A percentile compares a stretch with the other conserved stretches of the same genome.
phyloP scores from a whole-genome alignment of 2,888 invertebrate genomes.

The Galerucella calmariensis region DNA sequence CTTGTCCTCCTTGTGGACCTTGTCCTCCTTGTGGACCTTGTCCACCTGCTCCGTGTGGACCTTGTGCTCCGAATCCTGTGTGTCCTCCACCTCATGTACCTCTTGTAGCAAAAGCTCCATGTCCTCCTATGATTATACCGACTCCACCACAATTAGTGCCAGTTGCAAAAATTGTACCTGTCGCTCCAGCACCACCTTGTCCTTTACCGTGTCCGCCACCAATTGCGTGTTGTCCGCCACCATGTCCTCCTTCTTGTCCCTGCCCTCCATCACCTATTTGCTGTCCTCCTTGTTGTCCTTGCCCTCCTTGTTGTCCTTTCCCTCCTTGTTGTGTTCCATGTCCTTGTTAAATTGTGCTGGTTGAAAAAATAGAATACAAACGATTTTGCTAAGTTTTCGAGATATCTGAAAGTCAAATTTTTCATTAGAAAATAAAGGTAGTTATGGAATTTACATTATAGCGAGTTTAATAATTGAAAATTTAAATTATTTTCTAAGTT shows the following conservation, averaged over 20 bases:
- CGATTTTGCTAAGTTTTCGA: not conserved
- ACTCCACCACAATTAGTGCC: conserved; percentile 55
- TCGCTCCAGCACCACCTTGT: conserved; percentile 50
- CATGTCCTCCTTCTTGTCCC: conserved; percentile 48
- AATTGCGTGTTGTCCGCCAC: conserved; percentile 40
- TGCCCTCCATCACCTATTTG: conserved; percentile 44
- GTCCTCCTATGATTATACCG: conserved; percentile 56
- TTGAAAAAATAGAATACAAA: not conserved
- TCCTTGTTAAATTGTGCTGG: conserved; percentile 12
- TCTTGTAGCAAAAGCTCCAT: conserved; percentile 54
- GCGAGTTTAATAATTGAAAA: no score
- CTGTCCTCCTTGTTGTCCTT: conserved; percentile 44
- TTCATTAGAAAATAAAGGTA: no score
- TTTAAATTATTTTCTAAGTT: no score
- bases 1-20: conserved; percentile 48
- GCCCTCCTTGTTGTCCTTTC: conserved; percentile 8
- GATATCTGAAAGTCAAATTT: not conserved
- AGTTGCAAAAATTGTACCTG: conserved; percentile 51
- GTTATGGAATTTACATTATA: no score
- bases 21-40: conserved; percentile 49
- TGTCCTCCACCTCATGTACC: conserved; percentile 53
- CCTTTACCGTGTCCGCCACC: conserved; percentile 54
- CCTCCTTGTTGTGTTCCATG: conserved; percentile 8
- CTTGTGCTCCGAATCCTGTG: conserved; percentile 41
- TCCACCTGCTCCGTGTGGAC: conserved; percentile 51